phyloP scores from a whole-genome alignment of 1,140 invertebrate genomes.

The Theocolax elegans region DNA sequence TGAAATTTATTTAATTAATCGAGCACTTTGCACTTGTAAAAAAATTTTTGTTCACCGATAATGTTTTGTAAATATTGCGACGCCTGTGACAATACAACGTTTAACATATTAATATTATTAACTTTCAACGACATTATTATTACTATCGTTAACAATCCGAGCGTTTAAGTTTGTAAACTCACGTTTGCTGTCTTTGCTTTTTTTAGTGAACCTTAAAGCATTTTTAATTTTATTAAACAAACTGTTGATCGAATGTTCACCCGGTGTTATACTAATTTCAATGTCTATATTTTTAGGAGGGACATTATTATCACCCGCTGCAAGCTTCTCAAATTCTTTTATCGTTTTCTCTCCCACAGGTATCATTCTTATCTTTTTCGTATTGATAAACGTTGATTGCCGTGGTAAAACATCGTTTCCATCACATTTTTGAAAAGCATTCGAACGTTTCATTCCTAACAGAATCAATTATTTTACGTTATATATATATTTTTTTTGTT shows the following conservation, averaged over 20 bases:
- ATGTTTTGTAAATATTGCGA: too few species aligned
- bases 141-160: neutral
- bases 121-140: too few species aligned
- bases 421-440: neutral
- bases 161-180: neutral
- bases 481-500: too few species aligned
- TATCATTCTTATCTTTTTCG: neutral
- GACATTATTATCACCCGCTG: neutral
- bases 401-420: neutral
- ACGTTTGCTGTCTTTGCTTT: neutral
- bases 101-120: too few species aligned
- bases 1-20: too few species aligned
- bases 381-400: neutral
- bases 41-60: too few species aligned
- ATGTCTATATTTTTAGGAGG: neutral
- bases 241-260: neutral
- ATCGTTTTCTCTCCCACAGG: neutral
- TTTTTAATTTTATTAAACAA: neutral
- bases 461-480: too few species aligned
- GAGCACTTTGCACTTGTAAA: too few species aligned
- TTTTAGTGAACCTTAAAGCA: neutral
- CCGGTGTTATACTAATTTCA: neutral
- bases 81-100: too few species aligned
- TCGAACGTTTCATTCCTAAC: neutral
- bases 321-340: neutral